phyloP scores from a whole-genome alignment of 2,888 invertebrate genomes.

The Cephus pulcher region DNA sequence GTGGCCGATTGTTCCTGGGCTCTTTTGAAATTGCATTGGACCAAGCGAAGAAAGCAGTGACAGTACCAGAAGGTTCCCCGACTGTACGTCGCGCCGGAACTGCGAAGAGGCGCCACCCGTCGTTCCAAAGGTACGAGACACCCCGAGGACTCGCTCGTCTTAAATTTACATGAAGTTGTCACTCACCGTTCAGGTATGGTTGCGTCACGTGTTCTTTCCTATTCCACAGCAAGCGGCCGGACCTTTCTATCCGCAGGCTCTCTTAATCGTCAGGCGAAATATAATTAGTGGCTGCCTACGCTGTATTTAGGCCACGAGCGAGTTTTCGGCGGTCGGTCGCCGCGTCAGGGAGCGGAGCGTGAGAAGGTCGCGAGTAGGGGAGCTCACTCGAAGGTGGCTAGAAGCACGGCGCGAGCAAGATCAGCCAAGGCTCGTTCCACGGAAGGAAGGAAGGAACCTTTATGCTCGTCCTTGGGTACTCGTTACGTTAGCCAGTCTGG shows the following conservation, averaged over 20 bases:
- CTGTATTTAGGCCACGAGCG: background rate
- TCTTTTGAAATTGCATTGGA: background rate
- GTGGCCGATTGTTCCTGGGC: background rate
- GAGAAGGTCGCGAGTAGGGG: background rate
- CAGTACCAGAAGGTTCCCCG: background rate
- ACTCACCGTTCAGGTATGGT: background rate
- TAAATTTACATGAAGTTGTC: background rate
- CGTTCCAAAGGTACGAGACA: background rate
- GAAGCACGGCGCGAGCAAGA: background rate
- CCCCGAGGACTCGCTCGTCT: background rate
- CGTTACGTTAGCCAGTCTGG: background rate
- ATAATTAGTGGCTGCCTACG: background rate
- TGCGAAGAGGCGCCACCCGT: background rate
- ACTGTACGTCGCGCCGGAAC: background rate
- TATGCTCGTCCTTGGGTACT: background rate
- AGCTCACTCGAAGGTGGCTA: background rate
- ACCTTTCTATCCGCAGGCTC: conserved; percentile 8
- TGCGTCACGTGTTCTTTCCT: background rate
- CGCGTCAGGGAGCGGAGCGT: background rate
- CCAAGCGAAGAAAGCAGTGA: background rate
- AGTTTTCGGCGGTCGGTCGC: background rate
- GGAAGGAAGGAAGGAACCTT: background rate
- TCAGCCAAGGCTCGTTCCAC: background rate
- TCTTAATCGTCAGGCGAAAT: background rate
- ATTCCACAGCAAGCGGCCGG: background rate